Percentiles rank a stretch among this genome's conserved stretches.
Conservation (phyloP, 2,888 invertebrate species). For the Eupithecia pulchellata region DNA sequence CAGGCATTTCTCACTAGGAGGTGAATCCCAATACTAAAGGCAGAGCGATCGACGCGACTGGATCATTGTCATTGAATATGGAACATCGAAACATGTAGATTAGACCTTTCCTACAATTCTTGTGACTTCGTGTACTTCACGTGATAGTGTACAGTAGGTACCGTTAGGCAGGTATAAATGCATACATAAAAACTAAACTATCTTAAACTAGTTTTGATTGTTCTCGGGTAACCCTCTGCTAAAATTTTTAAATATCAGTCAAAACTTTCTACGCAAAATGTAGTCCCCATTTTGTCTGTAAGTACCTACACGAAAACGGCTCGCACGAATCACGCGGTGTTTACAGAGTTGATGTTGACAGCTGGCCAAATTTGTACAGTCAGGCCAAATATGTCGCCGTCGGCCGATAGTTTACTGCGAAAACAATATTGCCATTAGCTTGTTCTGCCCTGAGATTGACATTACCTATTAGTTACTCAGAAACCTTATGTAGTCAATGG, state of each 20-base stretch:
- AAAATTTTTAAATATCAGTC: neutral
- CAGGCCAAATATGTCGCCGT: constrained; percentile 34
- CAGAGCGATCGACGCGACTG: neutral
- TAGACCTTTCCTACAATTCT: neutral
- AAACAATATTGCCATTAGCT: constrained; percentile 23
- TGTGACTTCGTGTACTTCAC: neutral
- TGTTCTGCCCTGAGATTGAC: neutral
- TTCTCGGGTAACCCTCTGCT: neutral
- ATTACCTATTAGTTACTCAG: constrained; percentile 2
- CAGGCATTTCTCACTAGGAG: neutral
- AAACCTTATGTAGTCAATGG: neutral
- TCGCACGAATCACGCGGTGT: constrained; percentile 32
- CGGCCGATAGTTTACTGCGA: constrained; percentile 19
- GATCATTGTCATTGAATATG: neutral
- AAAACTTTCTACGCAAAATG: neutral
- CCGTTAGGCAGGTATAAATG: neutral
- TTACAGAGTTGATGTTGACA: constrained; percentile 29
- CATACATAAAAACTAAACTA: neutral
- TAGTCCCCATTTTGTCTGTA: neutral
- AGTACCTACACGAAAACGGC: constrained; percentile 3
- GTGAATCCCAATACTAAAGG: neutral
- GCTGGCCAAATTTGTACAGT: constrained; percentile 37
- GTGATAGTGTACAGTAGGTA: neutral
- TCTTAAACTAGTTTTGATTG: neutral
- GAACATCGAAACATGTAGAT: neutral